These are phyloP conservation scores for Hemiscyllium ocellatum DNA, from an alignment of 2,113 vertebrate genomes.

Conservation along the genomic window DNA sequence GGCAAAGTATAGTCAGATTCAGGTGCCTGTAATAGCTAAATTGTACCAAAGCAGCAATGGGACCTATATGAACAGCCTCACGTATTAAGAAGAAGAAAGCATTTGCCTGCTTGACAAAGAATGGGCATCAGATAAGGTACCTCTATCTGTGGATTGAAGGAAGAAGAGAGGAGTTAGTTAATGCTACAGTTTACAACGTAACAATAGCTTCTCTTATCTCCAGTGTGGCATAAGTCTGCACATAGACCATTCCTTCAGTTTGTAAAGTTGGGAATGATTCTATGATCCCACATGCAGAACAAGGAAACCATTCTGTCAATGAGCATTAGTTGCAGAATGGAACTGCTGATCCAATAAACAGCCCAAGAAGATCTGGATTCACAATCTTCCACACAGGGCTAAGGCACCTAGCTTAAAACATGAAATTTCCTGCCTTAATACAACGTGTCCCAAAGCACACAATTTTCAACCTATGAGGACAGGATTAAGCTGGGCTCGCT, in stretches of 20 bases:
- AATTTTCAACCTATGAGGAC: no score
- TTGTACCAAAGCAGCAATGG: background rate
- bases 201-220: background rate
- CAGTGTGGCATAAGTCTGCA: background rate
- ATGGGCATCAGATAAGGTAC: background rate
- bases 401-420: no score
- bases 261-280: background rate
- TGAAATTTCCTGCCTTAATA: no score
- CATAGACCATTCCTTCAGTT: background rate
- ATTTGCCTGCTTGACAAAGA: background rate
- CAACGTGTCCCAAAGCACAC: no score
- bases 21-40: background rate
- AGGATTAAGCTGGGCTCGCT: background rate
- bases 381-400: background rate
- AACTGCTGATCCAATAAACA: background rate
- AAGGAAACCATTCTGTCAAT: background rate
- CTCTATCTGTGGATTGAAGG: background rate
- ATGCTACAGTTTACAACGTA: background rate
- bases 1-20: background rate
- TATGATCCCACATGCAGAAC: background rate
- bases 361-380: background rate
- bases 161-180: background rate
- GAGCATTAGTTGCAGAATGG: background rate
- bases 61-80: background rate
- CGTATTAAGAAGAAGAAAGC: background rate